Base-by-base conservation (phyloP, 2,113 vertebrate genomes). In the Nipponia nippon region DNA sequence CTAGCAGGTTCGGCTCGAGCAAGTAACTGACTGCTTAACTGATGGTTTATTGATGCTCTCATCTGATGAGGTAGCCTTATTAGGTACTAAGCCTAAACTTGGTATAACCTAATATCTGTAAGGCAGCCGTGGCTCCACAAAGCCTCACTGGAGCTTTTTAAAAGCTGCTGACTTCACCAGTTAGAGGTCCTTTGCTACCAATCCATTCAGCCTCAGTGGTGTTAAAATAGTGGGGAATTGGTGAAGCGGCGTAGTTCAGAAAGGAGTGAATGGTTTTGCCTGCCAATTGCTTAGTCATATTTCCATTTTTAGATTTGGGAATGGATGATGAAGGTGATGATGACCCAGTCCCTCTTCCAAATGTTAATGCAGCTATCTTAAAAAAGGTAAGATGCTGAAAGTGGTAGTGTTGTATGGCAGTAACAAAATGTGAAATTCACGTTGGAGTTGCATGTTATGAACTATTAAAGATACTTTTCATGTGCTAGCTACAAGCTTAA, bases 321-420 rank as follows among this genome's bases (percentile, higher is more conserved):
- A 99, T 99, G 99, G 99, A 99, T 85, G 99, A 99, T 98, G 99
- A 99, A 98, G 99, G 99, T 63, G 99, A 99, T 70, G 99, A 99
- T 97, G 99, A 99, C 92, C 99, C 99, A 47, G 99, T 99, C 94
- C 99, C 99, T 80, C 99, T 99, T 80, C 99, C 99, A 79, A 99
- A 99, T 92, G 99, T 99, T 65, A 99, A 99, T 86, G 99, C 99
- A 92, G 99, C 99, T 55, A 99, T 99, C 93, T 98, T 99, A 65
- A 99, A 99, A 98, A 99, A 99, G 99, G 99, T 99, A 98, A 97
- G 89, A 7, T 65, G 36, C 23, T 72, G 59, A 9, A 61, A 52
- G 22, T 5, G 22, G 10, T 66, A 1, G 23, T 42, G 10, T 11
- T 66, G 19, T 11, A 4, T 36, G 44, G 32, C 49, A 56, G 47